phyloP scores from a whole-genome alignment of 2,113 vertebrate species.

The Glaucidium brasilianum region DNA sequence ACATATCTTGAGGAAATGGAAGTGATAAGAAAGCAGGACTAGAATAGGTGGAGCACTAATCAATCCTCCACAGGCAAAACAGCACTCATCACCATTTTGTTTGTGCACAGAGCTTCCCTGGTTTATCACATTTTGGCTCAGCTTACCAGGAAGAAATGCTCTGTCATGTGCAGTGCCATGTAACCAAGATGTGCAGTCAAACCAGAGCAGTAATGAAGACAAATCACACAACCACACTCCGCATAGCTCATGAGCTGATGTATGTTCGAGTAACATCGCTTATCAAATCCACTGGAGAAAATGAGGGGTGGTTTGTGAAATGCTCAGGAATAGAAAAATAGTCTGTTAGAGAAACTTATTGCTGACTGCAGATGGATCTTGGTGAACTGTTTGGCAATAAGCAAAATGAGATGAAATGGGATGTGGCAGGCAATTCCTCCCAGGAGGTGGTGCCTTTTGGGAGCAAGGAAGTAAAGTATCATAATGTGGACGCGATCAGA shows the following conservation, averaged over 20 bases:
- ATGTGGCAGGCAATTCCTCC: background rate
- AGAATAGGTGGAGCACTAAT: background rate
- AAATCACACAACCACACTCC: background rate
- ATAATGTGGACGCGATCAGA: background rate
- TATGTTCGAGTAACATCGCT: background rate
- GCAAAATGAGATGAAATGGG: background rate
- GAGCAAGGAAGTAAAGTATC: background rate
- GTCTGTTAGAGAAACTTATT: background rate
- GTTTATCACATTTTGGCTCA: background rate
- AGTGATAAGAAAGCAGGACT: background rate
- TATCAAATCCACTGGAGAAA: background rate
- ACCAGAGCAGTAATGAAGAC: background rate
- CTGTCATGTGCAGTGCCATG: accelerated
- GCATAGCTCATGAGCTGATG: background rate
- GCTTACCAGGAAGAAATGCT: background rate
- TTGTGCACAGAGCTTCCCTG: background rate
- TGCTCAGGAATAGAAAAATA: background rate
- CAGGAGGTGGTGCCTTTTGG: background rate
- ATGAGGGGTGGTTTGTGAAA: background rate
- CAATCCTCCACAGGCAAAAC: background rate
- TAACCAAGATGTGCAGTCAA: background rate
- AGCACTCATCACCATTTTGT: background rate
- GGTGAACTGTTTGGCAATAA: background rate
- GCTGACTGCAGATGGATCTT: background rate
- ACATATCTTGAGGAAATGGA: background rate